Evolutionary conservation across 1,140 invertebrate genomes (phyloP), one percentile per base, ranked within the genome.

Genomic region (Elymnias hypermnestra): DNA sequence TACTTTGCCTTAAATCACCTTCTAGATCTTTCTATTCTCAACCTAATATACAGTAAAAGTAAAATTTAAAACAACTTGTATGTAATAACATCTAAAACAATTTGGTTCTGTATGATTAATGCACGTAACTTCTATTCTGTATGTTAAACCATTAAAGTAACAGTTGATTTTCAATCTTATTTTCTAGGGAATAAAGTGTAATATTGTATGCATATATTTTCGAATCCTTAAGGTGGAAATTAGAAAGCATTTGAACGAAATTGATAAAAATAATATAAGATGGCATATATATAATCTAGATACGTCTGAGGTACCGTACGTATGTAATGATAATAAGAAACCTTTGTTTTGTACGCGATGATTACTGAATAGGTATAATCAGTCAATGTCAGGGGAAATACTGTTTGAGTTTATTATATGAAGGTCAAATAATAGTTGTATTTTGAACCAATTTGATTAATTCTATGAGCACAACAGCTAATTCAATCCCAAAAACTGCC

Each of bases 231-330:
- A 49, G 56, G 54, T 57, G 50, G 55, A 56, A 59, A 59, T 68
- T 77, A 75, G 73, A 79, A 77, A 83, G 73, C 58, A 56, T 48
- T 59, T 51, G 51, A 54, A 69, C 61, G 65, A 67, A 70, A 78
- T 73, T 79, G 66, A 73, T 77, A 73, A 71, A 69, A 71, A 70
- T 52, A 52, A 44, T 44, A 51, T 51, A 26, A 68, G 57, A 72
- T 71, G 52, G 59, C 57, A 69, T 61, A 47, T 55, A 37, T 59
- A 31, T 49, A 40, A 52, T 55, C 44, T 48, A 53, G 44, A 50
- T 42, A 25, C 3, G 29, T 23, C 28, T 39, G 17, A 46, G 19
- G 43, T 28, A 39, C 26, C 36, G 33, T 48, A 36, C 17, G 43
- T 47, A 26, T 9, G 31, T 38, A 6, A 26, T 9, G 22, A 4